Percentiles rank a stretch among this genome's conserved stretches.
These are phyloP conservation scores for Adineta ricciae DNA, from an alignment of 2,888 invertebrate species.

Conservation along the genomic window DNA sequence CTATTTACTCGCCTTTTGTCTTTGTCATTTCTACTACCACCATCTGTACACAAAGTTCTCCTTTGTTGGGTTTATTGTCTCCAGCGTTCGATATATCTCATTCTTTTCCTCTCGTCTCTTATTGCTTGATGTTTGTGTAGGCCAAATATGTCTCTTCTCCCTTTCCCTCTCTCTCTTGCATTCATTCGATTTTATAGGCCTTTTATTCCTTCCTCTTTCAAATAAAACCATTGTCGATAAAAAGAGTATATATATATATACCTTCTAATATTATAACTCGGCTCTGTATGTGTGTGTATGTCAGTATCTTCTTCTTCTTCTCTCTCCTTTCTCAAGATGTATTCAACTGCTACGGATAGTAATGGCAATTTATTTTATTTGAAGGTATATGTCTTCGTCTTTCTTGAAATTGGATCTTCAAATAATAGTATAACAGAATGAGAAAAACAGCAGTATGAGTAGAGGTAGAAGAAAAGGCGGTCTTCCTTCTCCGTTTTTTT, in stretches of 20 bases:
- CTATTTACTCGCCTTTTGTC: slow-evolving; percentile 7
- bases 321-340: not conserved
- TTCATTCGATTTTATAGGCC: not conserved
- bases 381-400: not conserved
- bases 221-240: not conserved
- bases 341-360: not conserved
- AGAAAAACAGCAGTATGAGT: not conserved
- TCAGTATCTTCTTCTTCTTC: not conserved
- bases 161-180: not conserved
- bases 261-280: not conserved
- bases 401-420: not conserved
- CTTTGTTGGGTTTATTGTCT: not conserved
- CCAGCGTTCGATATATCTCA: not conserved
- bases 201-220: not conserved
- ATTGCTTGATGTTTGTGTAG: not conserved
- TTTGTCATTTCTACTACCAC: not conserved
- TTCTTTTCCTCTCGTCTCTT: not conserved
- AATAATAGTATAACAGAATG: not conserved
- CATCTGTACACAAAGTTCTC: not conserved
- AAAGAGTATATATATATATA: not conserved
- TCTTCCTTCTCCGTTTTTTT: not conserved
- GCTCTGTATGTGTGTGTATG: not conserved
- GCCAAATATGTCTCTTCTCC: not conserved
- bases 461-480: not conserved
- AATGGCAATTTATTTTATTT: not conserved